Base-by-base conservation (phyloP, 2,797 vertebrate species). In the Tenualosa thibaudeaui region DNA sequence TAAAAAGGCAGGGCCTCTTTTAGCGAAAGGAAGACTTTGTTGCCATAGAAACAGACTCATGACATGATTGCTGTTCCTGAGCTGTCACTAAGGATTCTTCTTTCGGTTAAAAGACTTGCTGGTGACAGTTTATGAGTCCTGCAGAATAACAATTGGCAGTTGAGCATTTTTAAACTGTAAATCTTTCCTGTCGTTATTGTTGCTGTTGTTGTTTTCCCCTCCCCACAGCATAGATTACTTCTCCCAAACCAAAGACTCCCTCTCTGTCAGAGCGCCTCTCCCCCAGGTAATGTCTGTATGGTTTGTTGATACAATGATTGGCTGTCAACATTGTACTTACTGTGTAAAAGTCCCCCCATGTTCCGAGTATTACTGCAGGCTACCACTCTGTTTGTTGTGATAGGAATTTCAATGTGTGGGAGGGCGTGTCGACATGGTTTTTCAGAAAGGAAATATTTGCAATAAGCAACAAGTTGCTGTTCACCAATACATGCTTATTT, bases 41-140 rank as follows among this genome's bases (percentile, higher is more conserved):
- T 88, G 88, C 91, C 87, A 90, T 91, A 88, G 91, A 90, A 91
- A 91, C 91, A 87, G 86, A 90, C 85, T 17, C 88, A 88, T 91
- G 88, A 89, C 87, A 86, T 90, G 89, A 89, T 88, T 85, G 84
- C 83, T 85, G 89, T 86, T 89, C 85, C 87, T 81, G 83, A 86
- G 84, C 89, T 89, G 91, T 91, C 91, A 90, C 90, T 84, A 88
- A 89, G 87, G 90, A 92, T 90, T 88, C 86, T 83, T 84, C 68
- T 86, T 54, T 83, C 58, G 40, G 87, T 86, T 86, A 89, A 86
- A 53, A 84, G 85, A 87, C 83, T 85, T 83, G 81, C 82, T 53
- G 81, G 86, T 90, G 89, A 91, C 90, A 89, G 85, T 85, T 89
- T 90, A 90, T 88, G 88, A 90, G 86, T 81, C 26, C 82, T 86